Conservation (phyloP, 1,140 invertebrate species). For the Planococcus citri region DNA sequence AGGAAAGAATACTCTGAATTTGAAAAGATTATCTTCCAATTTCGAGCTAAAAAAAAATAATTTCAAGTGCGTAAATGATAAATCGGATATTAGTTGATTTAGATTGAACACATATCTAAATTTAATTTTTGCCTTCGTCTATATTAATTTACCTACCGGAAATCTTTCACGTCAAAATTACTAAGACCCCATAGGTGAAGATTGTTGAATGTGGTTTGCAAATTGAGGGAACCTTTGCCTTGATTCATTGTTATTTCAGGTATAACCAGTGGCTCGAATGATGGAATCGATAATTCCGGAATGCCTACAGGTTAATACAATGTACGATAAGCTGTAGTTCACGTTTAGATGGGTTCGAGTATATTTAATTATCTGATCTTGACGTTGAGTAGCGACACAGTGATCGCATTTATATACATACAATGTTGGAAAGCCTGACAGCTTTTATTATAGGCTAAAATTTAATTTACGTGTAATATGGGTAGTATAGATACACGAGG, state of each 20-base stretch:
- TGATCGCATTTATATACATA: too few species aligned
- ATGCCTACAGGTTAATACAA: constrained; percentile 36
- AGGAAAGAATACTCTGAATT: constrained; percentile 42
- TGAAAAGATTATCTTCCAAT: constrained; percentile 38
- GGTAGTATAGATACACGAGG: too few species aligned
- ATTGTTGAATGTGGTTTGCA: constrained; percentile 44
- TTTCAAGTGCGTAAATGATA: constrained; percentile 4
- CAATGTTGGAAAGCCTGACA: too few species aligned
- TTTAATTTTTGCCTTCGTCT: not conserved
- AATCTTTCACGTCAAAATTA: constrained; percentile 40
- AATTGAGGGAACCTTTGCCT: constrained; percentile 42
- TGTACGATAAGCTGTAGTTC: not conserved
- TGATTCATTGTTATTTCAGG: constrained; percentile 45
- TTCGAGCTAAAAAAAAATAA: constrained; percentile 35
- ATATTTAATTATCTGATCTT: too few species aligned
- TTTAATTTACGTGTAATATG: too few species aligned
- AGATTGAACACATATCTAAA: too few species aligned
- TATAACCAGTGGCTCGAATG: constrained; percentile 48
- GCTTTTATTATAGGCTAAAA: too few species aligned
- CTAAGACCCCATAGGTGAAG: constrained; percentile 46
- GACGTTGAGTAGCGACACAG: too few species aligned
- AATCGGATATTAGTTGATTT: not conserved
- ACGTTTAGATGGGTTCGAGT: too few species aligned
- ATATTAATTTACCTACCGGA: constrained; percentile 39
- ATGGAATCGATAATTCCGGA: constrained; percentile 43